phyloP scores from a whole-genome alignment of 2,113 vertebrate genomes.

The Edolisoma coerulescens region DNA sequence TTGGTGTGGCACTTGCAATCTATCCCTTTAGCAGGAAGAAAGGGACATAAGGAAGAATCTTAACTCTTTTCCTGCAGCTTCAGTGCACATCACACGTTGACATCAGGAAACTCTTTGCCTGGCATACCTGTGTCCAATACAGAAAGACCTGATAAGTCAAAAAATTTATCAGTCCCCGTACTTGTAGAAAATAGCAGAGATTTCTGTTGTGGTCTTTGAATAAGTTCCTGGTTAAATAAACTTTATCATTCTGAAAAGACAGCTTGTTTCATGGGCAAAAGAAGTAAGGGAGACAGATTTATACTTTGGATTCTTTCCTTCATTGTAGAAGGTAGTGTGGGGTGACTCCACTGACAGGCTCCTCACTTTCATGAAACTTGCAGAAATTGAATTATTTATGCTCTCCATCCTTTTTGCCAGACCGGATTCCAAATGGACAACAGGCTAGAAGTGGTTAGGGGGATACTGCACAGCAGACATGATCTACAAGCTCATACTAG shows the following conservation, averaged over 20 bases:
- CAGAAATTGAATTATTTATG: neutral
- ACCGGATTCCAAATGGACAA: neutral
- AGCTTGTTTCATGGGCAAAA: neutral
- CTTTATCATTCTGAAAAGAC: neutral
- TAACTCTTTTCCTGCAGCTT: neutral
- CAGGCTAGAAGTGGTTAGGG: neutral
- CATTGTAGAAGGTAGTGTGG: neutral
- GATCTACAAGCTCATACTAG: neutral
- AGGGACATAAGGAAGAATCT: neutral
- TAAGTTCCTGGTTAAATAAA: neutral
- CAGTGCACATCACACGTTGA: neutral
- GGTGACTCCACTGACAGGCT: neutral
- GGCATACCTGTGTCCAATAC: neutral
- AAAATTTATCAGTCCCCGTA: neutral
- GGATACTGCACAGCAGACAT: neutral
- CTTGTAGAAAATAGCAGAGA: neutral
- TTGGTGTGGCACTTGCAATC: neutral
- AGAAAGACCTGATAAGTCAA: neutral
- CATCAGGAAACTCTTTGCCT: neutral
- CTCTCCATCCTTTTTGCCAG: neutral
- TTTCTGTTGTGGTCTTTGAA: neutral
- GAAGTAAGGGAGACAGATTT: neutral
- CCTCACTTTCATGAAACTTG: neutral
- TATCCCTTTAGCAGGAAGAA: neutral
- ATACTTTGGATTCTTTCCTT: neutral